Base-by-base conservation (phyloP, 2,888 invertebrate genomes). In the Caenorhabditis uteleia region DNA sequence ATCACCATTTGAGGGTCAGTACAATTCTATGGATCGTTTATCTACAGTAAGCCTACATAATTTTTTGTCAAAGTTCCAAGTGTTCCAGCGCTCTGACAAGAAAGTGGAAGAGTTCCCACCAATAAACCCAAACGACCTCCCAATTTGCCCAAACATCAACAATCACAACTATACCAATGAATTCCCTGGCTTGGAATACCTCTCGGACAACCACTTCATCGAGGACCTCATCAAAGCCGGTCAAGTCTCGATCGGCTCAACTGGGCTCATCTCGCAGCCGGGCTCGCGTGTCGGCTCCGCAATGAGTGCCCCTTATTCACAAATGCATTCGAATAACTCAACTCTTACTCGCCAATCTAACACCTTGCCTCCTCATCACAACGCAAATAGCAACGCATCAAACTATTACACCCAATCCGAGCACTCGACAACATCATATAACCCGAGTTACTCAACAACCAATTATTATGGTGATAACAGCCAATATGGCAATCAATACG, bases 121-220 rank as follows among this genome's bases (percentile, higher is more conserved):
- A 38, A 65, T 65, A 31, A 54, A 55, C 29, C 51, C 56, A 6
- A 50, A 45, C 39, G 55, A 66, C 31, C 51, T 66, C 27, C 66
- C 66, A 3, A 39, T 47, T 26, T 48, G 55, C 10, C 69, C 69
- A 12, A 66, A 66, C 25, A 70, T 70, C 29, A 59, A 70, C 33
- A 57, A 50, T 2, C 64, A 66, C 40, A 72, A 69, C 50, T 69
- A 64, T 47, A 67, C 65, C 1, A 36, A 50, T 4, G 72, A 72
- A 27, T 72, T 72, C 21, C 72, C 72, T 5, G 72, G 72, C 21
- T 53, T 72, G 5, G 72, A 72, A 38, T 62, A 69, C 26, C 26
- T 56, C 0, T 64, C 60, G 1, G 72, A 72, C 43, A 72, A 72
- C 40, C 45, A 42, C 3, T 68, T 66, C 49, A 61, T 67, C 14